Conservation (phyloP, 2,888 invertebrate genomes). For the Brachypalpus laphriformis region DNA sequence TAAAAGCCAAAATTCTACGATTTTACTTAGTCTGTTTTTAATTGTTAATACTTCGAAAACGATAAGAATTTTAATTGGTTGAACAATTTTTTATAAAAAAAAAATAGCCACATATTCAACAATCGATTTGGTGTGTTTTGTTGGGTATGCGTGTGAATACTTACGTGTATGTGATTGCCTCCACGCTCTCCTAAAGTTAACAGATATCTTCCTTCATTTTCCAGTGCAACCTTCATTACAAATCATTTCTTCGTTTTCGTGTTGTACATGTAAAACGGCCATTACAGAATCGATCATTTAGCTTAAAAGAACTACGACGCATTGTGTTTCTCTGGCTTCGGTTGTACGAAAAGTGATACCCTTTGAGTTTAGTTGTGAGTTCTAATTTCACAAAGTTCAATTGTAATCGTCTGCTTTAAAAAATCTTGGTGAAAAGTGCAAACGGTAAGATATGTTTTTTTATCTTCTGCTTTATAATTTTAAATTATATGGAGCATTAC, state of each 20-base stretch:
- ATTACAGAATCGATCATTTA: slow-evolving; percentile 4
- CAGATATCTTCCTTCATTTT: slow-evolving; percentile 9
- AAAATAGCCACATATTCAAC: slow-evolving; percentile 42
- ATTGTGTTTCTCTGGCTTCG: background rate
- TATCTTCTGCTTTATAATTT: background rate
- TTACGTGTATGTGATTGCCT: slow-evolving; percentile 26
- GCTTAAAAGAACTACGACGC: background rate
- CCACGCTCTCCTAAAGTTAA: slow-evolving; percentile 27
- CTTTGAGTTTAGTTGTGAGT: background rate
- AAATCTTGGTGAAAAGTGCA: background rate
- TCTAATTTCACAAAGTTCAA: background rate
- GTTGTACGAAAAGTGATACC: background rate
- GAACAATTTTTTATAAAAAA: background rate
- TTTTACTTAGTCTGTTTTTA: background rate
- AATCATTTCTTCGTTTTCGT: background rate
- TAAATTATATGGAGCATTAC: background rate
- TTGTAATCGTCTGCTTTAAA: background rate
- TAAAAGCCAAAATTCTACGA: background rate
- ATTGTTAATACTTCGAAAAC: background rate
- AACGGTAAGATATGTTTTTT: slow-evolving; percentile 3
- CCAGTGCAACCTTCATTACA: slow-evolving; percentile 5
- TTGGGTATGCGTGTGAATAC: slow-evolving; percentile 24
- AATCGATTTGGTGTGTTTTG: slow-evolving; percentile 63
- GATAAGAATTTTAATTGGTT: background rate
- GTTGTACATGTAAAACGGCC: background rate